These are phyloP conservation scores for Rhynchopsitta pachyrhyncha DNA, from an alignment of 2,113 vertebrate species.

Conservation along the genomic window DNA sequence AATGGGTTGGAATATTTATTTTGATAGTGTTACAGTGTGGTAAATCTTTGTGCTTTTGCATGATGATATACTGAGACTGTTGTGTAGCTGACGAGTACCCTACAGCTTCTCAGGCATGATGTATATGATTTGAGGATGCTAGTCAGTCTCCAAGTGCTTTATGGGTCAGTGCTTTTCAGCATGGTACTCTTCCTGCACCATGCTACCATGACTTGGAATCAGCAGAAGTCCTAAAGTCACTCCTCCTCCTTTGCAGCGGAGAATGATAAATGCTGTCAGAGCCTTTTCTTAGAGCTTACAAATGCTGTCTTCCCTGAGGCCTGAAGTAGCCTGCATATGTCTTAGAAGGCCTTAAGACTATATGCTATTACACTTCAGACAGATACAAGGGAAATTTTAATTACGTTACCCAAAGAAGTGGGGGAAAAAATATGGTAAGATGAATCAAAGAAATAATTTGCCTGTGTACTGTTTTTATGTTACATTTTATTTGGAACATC, in stretches of 20 bases:
- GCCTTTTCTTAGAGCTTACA: not conserved
- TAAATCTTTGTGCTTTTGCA: not conserved
- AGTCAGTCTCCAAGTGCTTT: not conserved
- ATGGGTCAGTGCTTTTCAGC: not conserved
- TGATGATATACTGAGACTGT: accelerated
- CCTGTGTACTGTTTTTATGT: not conserved
- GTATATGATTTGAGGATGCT: not conserved
- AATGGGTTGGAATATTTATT: not conserved
- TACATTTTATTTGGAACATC: not conserved
- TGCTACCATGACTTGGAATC: not conserved
- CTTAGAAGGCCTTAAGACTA: not conserved
- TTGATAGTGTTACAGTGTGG: not conserved
- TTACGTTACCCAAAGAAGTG: not conserved
- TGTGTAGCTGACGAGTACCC: not conserved
- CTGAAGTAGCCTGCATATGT: not conserved
- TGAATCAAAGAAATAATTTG: not conserved
- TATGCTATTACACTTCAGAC: not conserved
- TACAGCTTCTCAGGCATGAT: not conserved
- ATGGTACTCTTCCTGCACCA: not conserved
- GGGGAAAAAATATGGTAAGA: not conserved
- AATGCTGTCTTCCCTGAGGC: not conserved
- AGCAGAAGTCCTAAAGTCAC: not conserved
- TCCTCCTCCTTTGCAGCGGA: not conserved
- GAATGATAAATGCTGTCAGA: not conserved
- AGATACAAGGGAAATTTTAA: not conserved